phyloP scores from a whole-genome alignment of 2,888 invertebrate species.

The Cecidostiba fungosa region DNA sequence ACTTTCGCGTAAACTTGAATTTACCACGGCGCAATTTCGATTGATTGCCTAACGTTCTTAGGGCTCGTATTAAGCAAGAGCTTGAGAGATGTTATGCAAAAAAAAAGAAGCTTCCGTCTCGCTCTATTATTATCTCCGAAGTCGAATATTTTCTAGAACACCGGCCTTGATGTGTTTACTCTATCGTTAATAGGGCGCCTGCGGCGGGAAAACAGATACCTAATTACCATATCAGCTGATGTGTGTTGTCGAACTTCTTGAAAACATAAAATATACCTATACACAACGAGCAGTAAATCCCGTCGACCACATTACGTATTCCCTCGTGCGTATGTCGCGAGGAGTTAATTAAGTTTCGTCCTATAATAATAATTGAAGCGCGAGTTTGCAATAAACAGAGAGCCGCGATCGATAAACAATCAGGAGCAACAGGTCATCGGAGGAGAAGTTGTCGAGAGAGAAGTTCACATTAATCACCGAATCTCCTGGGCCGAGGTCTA shows the following conservation, averaged over 20 bases:
- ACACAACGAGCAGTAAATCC: no score
- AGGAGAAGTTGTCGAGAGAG: neutral
- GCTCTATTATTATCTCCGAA: neutral
- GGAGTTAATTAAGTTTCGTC: neutral
- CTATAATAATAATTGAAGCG: no score
- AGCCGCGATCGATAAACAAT: conserved; percentile 21
- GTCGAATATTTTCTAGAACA: conserved; percentile 18
- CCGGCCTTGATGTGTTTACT: conserved; percentile 22
- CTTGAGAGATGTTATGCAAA: neutral
- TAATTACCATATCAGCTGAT: conserved; percentile 4
- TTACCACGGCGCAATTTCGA: neutral
- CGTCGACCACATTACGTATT: no score
- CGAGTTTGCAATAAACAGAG: neutral
- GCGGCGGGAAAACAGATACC: neutral
- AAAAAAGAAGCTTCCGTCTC: neutral
- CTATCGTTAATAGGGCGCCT: neutral
- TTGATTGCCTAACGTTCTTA: neutral
- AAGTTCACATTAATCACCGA: neutral
- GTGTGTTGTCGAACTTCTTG: neutral
- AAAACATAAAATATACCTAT: no score
- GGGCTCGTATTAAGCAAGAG: neutral
- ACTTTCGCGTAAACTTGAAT: conserved; percentile 22
- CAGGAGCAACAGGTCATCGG: conserved; percentile 4
- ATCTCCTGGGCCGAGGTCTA: neutral
- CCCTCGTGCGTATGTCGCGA: neutral